phyloP scores from a whole-genome alignment of 2,888 invertebrate species.

The Cephus rjabovi region DNA sequence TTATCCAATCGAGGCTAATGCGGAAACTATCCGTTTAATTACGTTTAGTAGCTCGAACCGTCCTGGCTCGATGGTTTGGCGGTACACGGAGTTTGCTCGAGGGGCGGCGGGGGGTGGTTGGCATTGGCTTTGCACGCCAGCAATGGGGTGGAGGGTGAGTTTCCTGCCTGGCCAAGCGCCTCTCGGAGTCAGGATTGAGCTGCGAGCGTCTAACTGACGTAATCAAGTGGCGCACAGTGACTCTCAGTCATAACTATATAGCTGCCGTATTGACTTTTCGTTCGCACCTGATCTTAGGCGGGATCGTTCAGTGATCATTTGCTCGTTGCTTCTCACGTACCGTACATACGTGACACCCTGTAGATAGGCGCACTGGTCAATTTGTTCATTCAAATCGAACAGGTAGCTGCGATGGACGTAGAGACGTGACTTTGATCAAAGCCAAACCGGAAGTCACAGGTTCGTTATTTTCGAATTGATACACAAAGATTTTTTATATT shows the following conservation, averaged over 20 bases:
- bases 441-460: neutral
- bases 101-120: slow-evolving; percentile 25
- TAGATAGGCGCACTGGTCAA: neutral
- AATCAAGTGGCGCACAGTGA: slow-evolving; percentile 55
- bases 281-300: neutral
- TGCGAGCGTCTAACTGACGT: slow-evolving; percentile 59
- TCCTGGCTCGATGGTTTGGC: slow-evolving; percentile 40
- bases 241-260: slow-evolving; percentile 23
- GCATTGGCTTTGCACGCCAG: slow-evolving; percentile 45
- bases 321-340: neutral
- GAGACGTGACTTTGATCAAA: neutral
- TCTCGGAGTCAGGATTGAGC: slow-evolving; percentile 57
- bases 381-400: neutral
- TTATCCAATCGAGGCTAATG: slow-evolving; percentile 65
- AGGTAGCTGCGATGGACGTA: neutral
- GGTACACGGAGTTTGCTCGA: slow-evolving; percentile 23
- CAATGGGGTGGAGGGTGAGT: slow-evolving; percentile 15
- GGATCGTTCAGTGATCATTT: neutral
- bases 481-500: neutral
- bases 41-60: slow-evolving; percentile 57
- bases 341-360: neutral
- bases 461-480: neutral
- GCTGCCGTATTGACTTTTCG: neutral
- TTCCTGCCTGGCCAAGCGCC: slow-evolving; percentile 1
- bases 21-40: slow-evolving; percentile 66